These are phyloP conservation scores for Pseudococcus viburni DNA, from an alignment of 2,888 invertebrate genomes.

Conservation along the genomic window DNA sequence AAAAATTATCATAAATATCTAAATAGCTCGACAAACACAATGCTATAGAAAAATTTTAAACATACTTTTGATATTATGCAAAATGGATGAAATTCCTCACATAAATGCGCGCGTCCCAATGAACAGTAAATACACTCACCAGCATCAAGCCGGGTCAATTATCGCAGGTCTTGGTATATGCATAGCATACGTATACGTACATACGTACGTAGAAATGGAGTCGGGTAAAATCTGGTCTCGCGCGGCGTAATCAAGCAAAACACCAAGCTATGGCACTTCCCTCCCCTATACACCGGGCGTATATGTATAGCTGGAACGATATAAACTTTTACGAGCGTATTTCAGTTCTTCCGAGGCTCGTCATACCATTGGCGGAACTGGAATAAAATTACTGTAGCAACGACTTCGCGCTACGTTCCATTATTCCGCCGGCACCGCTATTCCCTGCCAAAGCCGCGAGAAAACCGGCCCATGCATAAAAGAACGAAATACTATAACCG, in stretches of 20 bases:
- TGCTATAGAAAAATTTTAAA: not conserved
- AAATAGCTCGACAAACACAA: not conserved
- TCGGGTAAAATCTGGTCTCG: slow-evolving; percentile 57
- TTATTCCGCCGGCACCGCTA: slow-evolving; percentile 19
- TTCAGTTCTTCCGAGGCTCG: slow-evolving; percentile 56
- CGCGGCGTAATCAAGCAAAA: slow-evolving; percentile 33
- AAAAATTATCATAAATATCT: not conserved
- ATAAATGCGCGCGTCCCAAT: not conserved
- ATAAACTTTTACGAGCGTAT: slow-evolving; percentile 61
- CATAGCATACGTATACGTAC: not conserved
- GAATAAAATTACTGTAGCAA: slow-evolving; percentile 58
- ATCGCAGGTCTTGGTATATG: slow-evolving; percentile 4
- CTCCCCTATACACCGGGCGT: slow-evolving; percentile 18
- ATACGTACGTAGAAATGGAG: slow-evolving; percentile 28
- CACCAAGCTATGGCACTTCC: slow-evolving; percentile 27
- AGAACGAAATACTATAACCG: not conserved
- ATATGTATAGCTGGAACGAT: slow-evolving; percentile 47
- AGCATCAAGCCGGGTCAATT: slow-evolving; percentile 19
- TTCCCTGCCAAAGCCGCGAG: not conserved
- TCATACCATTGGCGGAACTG: slow-evolving; percentile 52
- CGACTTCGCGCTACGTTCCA: slow-evolving; percentile 50
- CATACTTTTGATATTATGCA: not conserved
- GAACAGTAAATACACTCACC: not conserved
- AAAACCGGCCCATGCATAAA: slow-evolving; percentile 51
- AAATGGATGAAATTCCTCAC: not conserved